Base-by-base conservation (phyloP, 2,113 vertebrate species). In the Grus americana region DNA sequence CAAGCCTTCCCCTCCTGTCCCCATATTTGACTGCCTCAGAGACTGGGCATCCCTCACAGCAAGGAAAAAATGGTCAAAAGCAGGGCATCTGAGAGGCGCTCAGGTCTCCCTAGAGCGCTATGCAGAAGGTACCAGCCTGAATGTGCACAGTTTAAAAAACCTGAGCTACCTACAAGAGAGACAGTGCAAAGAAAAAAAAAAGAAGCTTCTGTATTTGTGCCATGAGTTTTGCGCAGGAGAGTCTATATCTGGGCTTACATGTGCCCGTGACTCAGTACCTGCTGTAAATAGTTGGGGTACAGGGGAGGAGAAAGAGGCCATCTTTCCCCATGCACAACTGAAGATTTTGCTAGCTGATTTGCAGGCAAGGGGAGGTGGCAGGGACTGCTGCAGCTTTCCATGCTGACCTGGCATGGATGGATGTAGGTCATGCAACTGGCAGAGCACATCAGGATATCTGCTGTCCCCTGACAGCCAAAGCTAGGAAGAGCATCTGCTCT, bases 391-490 rank as follows among this genome's bases (percentile, higher is more conserved):
- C 34, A 74, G 38, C 50, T 52, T 58, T 75, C 55, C 21, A 10
- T 44, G 22, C 13, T 3, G 4, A 23, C 9, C 44, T 3, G 2
- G n/a, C 6, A 54, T 17, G 46, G 73, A 16, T 1, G 3, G 17
- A 36, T 54, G 15, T 38, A 61, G 50, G 78, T 79, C 70, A 61
- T 6, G 55, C 66, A 86, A 79, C 44, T 79, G 61, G 40, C 26
- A 67, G 86, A 89, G 66, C 36, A 84, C 70, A 55, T 57, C 30
- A 50, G 6, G 10, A 14, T 54, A 55, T 12, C 34, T 72, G 40
- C 62, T 42, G 40, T 29, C 55, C 10, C 80, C n/a, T 47, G 55
- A 24, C 22, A 71, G 55, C 17, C 47, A 79, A 86, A 50, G n/a
- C 34, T 30, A 44, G 32, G 55, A 10, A 59, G 61, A 70, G 27